Conservation (phyloP, 2,888 invertebrate species). For the Tenthredo notha region DNA sequence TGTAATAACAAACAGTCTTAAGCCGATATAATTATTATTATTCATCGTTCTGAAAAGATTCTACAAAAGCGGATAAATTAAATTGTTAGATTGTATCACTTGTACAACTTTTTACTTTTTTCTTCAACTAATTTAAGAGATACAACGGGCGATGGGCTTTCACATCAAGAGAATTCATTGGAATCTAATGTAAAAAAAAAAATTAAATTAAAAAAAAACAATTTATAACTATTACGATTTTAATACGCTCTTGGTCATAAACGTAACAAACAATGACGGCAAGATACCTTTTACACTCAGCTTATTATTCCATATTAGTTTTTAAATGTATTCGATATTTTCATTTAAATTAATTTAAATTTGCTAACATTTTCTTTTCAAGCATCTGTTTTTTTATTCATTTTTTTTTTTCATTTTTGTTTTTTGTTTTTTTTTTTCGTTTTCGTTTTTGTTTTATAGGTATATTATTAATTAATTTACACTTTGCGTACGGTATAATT, state of each 20-base stretch:
- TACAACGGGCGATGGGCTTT: constrained; percentile 59
- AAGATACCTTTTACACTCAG: constrained; percentile 49
- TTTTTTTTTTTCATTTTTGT: background rate
- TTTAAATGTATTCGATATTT: background rate
- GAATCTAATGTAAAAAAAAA: constrained; percentile 23
- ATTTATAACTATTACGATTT: constrained; percentile 20
- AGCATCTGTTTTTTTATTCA: constrained; percentile 51
- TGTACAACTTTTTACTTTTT: background rate
- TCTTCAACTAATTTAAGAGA: constrained; percentile 53
- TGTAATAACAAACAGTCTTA: constrained; percentile 48
- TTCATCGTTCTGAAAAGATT: constrained; percentile 53
- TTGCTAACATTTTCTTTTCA: constrained; percentile 61
- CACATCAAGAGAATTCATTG: constrained; percentile 57
- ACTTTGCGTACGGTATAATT: constrained; percentile 61
- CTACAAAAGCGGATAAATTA: constrained; percentile 63
- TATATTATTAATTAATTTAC: constrained; percentile 63
- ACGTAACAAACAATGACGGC: constrained; percentile 33
- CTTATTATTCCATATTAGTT: constrained; percentile 36
- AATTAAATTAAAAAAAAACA: background rate
- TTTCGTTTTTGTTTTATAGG: constrained; percentile 49
- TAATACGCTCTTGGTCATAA: constrained; percentile 52
- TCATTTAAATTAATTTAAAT: constrained; percentile 53
- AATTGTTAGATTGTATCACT: constrained; percentile 48
- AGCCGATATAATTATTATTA: constrained; percentile 61
- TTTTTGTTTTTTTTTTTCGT: constrained; percentile 35